Evolutionary conservation across 2,888 invertebrate species (phyloP).

Genomic region (Pseudococcus longispinus): DNA sequence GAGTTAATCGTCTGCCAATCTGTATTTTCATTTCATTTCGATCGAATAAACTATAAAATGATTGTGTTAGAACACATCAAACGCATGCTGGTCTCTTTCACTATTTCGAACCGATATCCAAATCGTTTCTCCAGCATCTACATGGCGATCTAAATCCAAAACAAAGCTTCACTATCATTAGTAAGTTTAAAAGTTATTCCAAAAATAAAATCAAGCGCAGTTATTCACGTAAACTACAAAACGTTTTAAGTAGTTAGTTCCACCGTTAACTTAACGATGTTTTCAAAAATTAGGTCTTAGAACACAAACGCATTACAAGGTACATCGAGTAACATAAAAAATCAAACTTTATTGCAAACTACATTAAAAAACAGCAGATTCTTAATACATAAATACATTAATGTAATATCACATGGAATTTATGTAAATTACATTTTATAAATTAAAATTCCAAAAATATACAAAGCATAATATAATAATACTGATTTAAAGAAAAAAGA

Average conservation of each 20-base stretch:
- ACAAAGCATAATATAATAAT: constrained; percentile 51
- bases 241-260: not conserved
- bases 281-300: not conserved
- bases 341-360: constrained; percentile 56
- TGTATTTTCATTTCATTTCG: not conserved
- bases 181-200: not conserved
- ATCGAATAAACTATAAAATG: constrained; percentile 7
- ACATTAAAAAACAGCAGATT: constrained; percentile 56
- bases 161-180: not conserved
- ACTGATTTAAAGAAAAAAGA: not conserved
- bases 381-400: constrained; percentile 50
- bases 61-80: not conserved
- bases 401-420: constrained; percentile 56
- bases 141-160: not conserved
- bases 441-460: constrained; percentile 49
- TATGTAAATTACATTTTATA: constrained; percentile 55
- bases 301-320: not conserved
- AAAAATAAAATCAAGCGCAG: not conserved
- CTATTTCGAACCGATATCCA: not conserved
- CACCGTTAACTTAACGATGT: not conserved
- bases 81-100: not conserved
- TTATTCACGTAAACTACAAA: not conserved
- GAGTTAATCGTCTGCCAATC: not conserved
- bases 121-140: not conserved
- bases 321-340: constrained; percentile 53